phyloP scores from a whole-genome alignment of 1,140 invertebrate genomes.

The Listronotus bonariensis region DNA sequence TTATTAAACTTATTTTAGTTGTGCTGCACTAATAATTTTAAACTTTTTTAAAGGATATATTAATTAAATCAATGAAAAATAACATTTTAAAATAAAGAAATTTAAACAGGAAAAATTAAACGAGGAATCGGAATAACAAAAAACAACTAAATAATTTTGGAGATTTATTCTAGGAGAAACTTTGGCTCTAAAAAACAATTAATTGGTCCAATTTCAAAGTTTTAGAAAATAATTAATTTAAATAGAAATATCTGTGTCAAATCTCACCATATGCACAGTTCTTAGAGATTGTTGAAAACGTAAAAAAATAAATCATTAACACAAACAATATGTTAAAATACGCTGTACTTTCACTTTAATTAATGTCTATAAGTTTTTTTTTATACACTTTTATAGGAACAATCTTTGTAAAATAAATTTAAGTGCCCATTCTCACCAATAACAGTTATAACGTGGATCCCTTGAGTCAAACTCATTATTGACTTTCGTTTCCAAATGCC shows the following conservation, averaged over 20 bases:
- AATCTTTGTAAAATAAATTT: constrained; percentile 24
- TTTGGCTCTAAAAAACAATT: not conserved
- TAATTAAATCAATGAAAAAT: no score
- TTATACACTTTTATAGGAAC: constrained; percentile 33
- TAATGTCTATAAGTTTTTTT: constrained; percentile 11
- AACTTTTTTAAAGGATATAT: no score
- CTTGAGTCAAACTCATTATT: constrained; percentile 6
- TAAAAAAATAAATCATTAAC: constrained; percentile 32
- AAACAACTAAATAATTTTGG: no score
- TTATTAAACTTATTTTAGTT: no score
- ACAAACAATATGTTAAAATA: constrained; percentile 25
- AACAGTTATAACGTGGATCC: constrained; percentile 18
- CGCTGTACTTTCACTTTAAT: constrained; percentile 12
- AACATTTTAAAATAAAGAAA: no score
- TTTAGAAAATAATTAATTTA: constrained; percentile 36
- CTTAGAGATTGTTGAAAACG: constrained; percentile 8
- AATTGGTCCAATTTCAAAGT: not conserved
- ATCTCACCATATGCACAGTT: constrained; percentile 24
- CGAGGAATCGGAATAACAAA: no score
- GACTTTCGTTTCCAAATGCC: constrained; percentile 5
- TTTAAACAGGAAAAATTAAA: no score
- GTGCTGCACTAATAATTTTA: no score
- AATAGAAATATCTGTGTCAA: constrained; percentile 35
- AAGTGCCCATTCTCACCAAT: constrained; percentile 24
- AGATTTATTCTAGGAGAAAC: not conserved